Evolutionary conservation across 2,888 invertebrate genomes (phyloP).

Genomic region (Micoletzkya japonica): DNA sequence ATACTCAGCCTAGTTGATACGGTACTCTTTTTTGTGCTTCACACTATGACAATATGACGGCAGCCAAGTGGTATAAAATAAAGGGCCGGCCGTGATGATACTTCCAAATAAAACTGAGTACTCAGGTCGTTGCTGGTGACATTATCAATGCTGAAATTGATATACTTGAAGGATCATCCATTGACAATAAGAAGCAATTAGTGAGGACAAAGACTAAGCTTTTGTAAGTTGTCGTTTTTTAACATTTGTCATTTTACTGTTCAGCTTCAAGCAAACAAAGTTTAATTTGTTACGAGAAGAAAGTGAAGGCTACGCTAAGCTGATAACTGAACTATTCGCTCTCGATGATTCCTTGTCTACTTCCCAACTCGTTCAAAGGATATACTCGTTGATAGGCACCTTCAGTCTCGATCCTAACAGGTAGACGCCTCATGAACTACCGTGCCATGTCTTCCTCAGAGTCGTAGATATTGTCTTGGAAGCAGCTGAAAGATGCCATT

Average conservation of each 20-base stretch:
- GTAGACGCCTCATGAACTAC: too few relatives aligned
- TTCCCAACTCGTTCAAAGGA: constrained; percentile 34
- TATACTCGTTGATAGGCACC: constrained; percentile 75
- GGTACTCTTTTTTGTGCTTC: too few relatives aligned
- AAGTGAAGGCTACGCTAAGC: constrained; percentile 96
- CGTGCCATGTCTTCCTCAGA: too few relatives aligned
- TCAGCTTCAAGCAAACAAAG: constrained; percentile 96
- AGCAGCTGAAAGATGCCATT: constrained; percentile 55
- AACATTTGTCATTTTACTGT: constrained; percentile 14
- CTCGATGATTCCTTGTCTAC: constrained; percentile 24
- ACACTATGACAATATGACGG: too few relatives aligned
- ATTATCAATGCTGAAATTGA: constrained; percentile 49
- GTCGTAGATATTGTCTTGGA: background rate
- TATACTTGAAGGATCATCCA: constrained; percentile 38
- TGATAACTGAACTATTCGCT: constrained; percentile 54
- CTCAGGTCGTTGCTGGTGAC: constrained; percentile 53
- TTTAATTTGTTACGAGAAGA: constrained; percentile 98
- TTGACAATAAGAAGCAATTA: constrained; percentile 38
- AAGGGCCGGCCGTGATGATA: background rate
- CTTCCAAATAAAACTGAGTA: background rate
- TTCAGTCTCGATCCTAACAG: constrained; percentile 95
- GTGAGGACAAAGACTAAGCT: constrained; percentile 55
- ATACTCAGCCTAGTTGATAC: too few relatives aligned
- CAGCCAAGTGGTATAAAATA: background rate
- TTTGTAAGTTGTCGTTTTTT: constrained; percentile 42